Evolutionary conservation across 2,888 invertebrate species (phyloP), one percentile per base, ranked within the genome.

Genomic region (Ophion ellenae): DNA sequence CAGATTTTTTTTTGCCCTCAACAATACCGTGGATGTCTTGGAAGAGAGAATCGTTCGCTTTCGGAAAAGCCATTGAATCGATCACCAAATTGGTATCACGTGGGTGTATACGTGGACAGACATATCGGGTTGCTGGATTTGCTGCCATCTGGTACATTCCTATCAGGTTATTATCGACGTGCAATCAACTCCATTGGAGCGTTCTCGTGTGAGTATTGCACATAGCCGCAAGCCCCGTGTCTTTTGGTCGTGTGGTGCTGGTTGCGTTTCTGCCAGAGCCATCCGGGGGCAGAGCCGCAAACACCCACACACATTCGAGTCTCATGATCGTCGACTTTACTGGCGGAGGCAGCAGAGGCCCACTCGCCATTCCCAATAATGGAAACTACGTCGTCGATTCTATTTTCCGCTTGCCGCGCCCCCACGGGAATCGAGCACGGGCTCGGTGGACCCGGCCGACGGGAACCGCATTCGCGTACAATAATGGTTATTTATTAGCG

Each of bases 401-500:
- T 93, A 93, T 93, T 93, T 93, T 93, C 87, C 93, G 91, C 92
- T 92, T 83, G 82, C 85, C 80, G 63, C 83, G 40, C 85, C 85
- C 77, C 82, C 75, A 71, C 77, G 85, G 79, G 86, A 84, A 82
- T 71, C 67, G 76, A 80, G 70, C 20, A 70, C 36, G 73, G 57
- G 20, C 79, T 69, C 73, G 75, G 70, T 64, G 24, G 45, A 67
- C 63, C 67, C 67, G 77, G 69, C 88, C 74, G 75, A 73, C 81
- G 76, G 75, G 67, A 87, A 84, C 87, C 88, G 82, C 88, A 89
- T 88, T 90, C 89, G 88, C 90, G 90, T 89, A 92, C 92, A 93
- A 93, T 93, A 93, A 93, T 93, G 91, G 92, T 93, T 93, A 93
- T 93, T 93, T 93, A 93, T 93, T 93, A 93, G 92, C 92, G 92